Base-by-base conservation (phyloP, 1,140 invertebrate species). In the Ctenoplectra terminalis region DNA sequence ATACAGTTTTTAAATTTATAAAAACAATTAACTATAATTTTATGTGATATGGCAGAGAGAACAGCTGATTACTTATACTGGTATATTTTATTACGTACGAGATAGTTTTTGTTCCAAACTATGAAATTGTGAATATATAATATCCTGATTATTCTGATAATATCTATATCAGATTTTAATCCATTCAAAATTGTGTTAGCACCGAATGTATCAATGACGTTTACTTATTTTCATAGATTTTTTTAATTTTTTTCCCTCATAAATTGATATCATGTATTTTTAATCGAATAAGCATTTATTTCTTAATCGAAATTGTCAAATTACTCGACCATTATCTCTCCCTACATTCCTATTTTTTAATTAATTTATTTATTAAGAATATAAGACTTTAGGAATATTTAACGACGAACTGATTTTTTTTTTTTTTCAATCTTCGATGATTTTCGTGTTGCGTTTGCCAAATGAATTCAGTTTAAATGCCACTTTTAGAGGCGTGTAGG, bases 271-370 rank as follows among this genome's bases (percentile, higher is more conserved):
- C n/a, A 69, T 84, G 76, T 73, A 82, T 80, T 31, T 52, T 67
- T 76, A 71, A 81, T 61, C 54, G 56, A 70, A 73, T 72, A 83
- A 84, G 81, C 34, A 71, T 83, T 81, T 74, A 61, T 61, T 88
- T 81, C 50, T 34, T 66, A 69, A 50, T 34, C n/a, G 63, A 58
- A 43, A 79, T 26, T 56, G 66, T 75, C 73, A 66, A 77, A 80
- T 31, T 66, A 37, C 43, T 83, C 34, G 46, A 69, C 84, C 71
- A 77, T 86, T 89, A 86, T 85, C 79, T 83, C 82, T 58, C 71
- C 70, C 83, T 60, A 92, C 91, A 92, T 92, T 91, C 90, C 91
- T 89, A 63, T 81, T 54, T 80, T 60, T 86, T 76, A 78, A 83
- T 78, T 87, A 85, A 86, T 79, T 87, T 88, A 90, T 88, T 77